Conservation (phyloP, 2,797 vertebrate genomes). For the Sebastiscus albofasciatus region DNA sequence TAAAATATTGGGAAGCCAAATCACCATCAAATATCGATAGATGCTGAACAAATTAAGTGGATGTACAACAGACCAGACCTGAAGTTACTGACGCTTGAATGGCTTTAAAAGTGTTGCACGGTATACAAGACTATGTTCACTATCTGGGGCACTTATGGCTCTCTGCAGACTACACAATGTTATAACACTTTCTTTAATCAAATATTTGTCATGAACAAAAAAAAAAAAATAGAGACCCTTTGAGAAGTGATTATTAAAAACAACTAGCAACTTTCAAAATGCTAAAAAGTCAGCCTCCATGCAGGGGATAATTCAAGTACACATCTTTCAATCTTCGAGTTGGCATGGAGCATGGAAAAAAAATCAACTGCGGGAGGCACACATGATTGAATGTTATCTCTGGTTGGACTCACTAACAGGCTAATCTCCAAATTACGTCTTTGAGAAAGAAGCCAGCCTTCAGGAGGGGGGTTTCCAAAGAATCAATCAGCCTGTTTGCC, state of each 20-base stretch:
- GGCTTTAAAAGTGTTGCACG: background rate
- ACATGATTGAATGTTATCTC: background rate
- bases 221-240: background rate
- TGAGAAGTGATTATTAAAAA: background rate
- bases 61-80: background rate
- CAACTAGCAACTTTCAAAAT: background rate
- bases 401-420: background rate
- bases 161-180: background rate
- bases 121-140: background rate
- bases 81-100: background rate
- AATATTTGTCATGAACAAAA: background rate
- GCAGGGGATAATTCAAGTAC: background rate
- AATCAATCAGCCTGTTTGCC: background rate
- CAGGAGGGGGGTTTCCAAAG: background rate
- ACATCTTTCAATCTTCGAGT: background rate
- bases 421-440: background rate
- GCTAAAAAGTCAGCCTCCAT: background rate
- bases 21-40: background rate
- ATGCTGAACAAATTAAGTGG: background rate
- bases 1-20: background rate
- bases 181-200: background rate
- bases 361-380: background rate
- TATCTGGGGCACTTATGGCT: background rate
- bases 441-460: background rate
- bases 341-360: background rate